These are phyloP conservation scores for Daubentonia madagascariensis DNA, from an alignment of 2,113 vertebrate species.

Conservation along the genomic window DNA sequence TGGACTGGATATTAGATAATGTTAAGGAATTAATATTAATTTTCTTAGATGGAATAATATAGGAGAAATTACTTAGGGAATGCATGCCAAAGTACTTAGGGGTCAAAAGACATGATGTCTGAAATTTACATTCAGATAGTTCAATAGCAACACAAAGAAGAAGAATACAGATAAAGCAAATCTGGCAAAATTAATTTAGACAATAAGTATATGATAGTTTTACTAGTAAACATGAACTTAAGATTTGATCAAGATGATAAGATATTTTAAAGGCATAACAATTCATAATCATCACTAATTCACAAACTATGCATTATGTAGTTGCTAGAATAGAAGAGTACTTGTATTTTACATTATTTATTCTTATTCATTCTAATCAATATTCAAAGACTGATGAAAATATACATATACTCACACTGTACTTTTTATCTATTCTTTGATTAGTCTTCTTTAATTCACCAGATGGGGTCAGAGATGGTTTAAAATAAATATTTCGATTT, in stretches of 20 bases:
- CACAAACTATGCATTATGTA: not conserved
- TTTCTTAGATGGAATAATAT: not conserved
- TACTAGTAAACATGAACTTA: not conserved
- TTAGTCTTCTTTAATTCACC: conserved; percentile 81
- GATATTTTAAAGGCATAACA: not conserved
- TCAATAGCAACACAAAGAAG: not conserved
- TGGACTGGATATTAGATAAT: not conserved
- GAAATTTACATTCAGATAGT: not conserved
- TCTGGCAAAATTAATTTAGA: conserved; percentile 17
- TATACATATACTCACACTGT: conserved; percentile 81
- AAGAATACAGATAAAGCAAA: conserved; percentile 8
- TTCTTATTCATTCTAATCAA: conserved; percentile 1
- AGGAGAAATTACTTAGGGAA: not conserved
- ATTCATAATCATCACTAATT: not conserved
- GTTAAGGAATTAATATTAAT: not conserved
- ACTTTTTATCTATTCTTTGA: conserved; percentile 84
- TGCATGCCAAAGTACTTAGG: not conserved
- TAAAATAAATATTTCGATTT: conserved; percentile 91
- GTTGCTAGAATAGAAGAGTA: not conserved
- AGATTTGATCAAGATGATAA: not conserved
- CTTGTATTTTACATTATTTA: not conserved
- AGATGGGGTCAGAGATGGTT: conserved; percentile 91
- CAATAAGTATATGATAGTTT: not conserved
- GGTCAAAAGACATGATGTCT: not conserved
- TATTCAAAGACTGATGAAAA: conserved; percentile 55